Evolutionary conservation across 2,113 vertebrate species (phyloP).

Genomic region (Perccottus glenii): DNA sequence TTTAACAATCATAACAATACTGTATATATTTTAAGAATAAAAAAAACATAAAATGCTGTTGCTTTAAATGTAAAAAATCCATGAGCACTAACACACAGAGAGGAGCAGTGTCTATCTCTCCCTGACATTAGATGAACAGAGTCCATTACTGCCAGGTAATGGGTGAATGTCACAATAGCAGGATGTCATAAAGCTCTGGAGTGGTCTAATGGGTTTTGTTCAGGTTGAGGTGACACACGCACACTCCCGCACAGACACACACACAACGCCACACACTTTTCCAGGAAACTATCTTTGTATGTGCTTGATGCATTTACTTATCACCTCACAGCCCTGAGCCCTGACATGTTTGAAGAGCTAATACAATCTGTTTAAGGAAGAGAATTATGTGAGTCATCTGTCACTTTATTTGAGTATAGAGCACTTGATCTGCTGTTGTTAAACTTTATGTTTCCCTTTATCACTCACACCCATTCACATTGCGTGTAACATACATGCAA

Average conservation of each 20-base stretch:
- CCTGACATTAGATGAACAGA: slow-evolving; percentile 67
- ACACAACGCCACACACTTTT: slow-evolving; percentile 38
- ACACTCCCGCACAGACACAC: slow-evolving; percentile 29
- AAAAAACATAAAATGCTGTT: neutral
- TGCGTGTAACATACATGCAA: neutral
- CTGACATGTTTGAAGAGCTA: slow-evolving; percentile 51
- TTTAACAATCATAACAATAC: neutral
- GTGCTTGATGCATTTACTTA: slow-evolving; percentile 45
- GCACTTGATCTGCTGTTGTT: neutral
- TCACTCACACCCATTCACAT: neutral
- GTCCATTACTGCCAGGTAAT: slow-evolving; percentile 80
- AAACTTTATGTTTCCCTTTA: neutral
- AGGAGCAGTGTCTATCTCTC: slow-evolving; percentile 37
- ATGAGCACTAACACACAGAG: slow-evolving; percentile 25
- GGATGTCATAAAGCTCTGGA: slow-evolving; percentile 78
- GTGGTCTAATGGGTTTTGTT: slow-evolving; percentile 80
- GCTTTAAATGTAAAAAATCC: neutral
- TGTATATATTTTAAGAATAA: neutral
- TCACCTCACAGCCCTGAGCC: slow-evolving; percentile 30
- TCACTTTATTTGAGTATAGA: slow-evolving; percentile 25
- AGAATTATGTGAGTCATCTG: slow-evolving; percentile 40
- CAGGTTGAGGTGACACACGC: slow-evolving; percentile 75
- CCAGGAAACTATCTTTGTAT: slow-evolving; percentile 57
- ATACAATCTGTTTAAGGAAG: slow-evolving; percentile 47
- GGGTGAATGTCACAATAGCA: slow-evolving; percentile 77